Conservation (phyloP, 2,113 vertebrate genomes). For the Brachirus orientalis region DNA sequence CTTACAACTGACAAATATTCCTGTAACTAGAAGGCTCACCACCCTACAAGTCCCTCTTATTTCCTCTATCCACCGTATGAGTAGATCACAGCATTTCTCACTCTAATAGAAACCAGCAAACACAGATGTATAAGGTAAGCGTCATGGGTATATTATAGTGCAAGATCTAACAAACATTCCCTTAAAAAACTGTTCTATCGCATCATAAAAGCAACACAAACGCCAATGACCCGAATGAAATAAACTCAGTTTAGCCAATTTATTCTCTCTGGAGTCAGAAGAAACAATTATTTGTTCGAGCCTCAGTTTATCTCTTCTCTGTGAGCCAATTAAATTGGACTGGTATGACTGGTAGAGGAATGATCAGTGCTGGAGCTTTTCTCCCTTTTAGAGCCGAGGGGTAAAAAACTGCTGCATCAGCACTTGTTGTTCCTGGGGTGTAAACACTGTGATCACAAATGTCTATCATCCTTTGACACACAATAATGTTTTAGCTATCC, state of each 20-base stretch:
- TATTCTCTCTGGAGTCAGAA: conserved; percentile 4
- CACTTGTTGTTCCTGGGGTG: conserved; percentile 10
- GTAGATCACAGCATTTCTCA: too few species aligned
- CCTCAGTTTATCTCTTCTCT: conserved; percentile 18
- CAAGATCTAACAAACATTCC: too few species aligned
- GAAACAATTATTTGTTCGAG: conserved; percentile 38
- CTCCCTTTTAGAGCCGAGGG: conserved; percentile 22
- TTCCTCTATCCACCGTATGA: background rate
- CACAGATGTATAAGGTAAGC: too few species aligned
- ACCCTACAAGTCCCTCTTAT: background rate
- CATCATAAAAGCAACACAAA: background rate
- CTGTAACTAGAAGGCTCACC: background rate
- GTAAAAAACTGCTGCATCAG: conserved; percentile 44
- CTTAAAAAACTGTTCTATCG: background rate
- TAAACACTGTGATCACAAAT: conserved; percentile 18
- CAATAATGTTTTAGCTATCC: background rate
- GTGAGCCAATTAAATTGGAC: conserved; percentile 38
- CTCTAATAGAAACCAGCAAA: too few species aligned
- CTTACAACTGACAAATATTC: background rate
- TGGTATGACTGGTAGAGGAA: conserved; percentile 8
- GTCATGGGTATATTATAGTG: background rate
- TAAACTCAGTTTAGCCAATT: too few species aligned
- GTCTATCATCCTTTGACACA: background rate
- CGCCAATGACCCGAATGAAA: conserved; percentile 3
- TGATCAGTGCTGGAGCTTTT: conserved; percentile 27